Percentiles rank a stretch among this genome's conserved stretches.
Conservation (phyloP, 2,113 vertebrate species). For the Irena cyanogastra region DNA sequence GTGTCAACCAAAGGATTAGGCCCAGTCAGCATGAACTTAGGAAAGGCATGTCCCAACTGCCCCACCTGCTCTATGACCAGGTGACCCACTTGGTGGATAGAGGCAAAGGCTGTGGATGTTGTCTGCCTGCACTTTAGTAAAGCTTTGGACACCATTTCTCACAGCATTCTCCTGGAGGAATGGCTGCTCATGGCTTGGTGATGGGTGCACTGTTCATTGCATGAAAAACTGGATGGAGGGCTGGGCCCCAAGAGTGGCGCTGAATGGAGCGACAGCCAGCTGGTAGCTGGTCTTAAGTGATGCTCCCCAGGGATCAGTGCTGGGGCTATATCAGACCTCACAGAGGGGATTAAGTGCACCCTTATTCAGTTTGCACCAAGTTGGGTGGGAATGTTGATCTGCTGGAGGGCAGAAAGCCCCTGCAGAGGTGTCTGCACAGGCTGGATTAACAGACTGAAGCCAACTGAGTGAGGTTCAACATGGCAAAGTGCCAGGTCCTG, state of each 20-base stretch:
- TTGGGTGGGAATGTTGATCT: fast-evolving
- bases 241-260: too few relatives aligned
- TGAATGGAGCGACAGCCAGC: not conserved
- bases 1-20: not conserved
- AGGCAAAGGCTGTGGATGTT: not conserved
- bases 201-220: fast-evolving
- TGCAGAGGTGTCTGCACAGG: not conserved
- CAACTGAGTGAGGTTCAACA: fast-evolving
- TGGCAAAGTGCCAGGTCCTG: fast-evolving
- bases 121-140: not conserved
- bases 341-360: not conserved
- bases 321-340: too few relatives aligned
- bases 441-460: not conserved
- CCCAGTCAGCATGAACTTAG: too few relatives aligned
- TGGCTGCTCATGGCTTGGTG: not conserved
- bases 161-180: not conserved
- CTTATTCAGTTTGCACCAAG: not conserved
- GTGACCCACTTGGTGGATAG: not conserved
- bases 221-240: not conserved
- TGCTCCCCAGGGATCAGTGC: not conserved
- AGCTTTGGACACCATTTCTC: not conserved
- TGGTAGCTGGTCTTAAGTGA: too few relatives aligned
- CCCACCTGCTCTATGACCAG: not conserved
- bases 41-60: not conserved
- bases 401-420: not conserved